Evolutionary conservation across 2,888 invertebrate genomes (phyloP).

Genomic region (Pandemis cinnamomeana): DNA sequence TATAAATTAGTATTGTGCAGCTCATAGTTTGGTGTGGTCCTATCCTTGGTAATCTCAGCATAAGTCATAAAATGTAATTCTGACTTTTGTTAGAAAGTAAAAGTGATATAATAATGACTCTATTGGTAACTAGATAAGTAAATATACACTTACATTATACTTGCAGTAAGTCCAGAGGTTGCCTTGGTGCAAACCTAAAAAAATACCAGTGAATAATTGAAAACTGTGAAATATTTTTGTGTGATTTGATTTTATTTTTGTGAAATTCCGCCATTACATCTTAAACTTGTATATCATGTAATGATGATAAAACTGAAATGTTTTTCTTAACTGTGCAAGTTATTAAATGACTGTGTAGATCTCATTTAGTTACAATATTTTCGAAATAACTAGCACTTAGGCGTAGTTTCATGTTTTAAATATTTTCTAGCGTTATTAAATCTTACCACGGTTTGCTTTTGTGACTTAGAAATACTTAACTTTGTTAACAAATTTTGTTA

Average conservation of each 20-base stretch:
- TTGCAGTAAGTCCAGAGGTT: background rate
- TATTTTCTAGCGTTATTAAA: constrained; percentile 27
- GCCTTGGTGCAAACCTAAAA: background rate
- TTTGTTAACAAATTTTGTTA: constrained; percentile 82
- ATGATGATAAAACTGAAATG: background rate
- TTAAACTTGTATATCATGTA: background rate
- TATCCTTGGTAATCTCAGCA: background rate
- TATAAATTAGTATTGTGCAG: background rate
- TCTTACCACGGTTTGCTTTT: constrained; percentile 56
- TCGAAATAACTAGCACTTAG: constrained; percentile 19
- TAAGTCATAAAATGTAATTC: constrained; percentile 24
- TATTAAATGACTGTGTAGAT: constrained; percentile 52
- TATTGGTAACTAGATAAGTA: constrained; percentile 18
- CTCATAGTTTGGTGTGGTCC: background rate
- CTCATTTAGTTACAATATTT: constrained; percentile 51
- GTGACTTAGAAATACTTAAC: constrained; percentile 79
- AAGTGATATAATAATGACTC: constrained; percentile 26
- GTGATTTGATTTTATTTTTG: background rate
- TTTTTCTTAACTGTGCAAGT: constrained; percentile 39
- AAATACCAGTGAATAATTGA: background rate
- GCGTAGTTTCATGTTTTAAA: constrained; percentile 26
- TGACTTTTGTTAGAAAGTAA: constrained; percentile 30
- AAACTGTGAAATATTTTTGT: background rate
- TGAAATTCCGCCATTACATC: background rate
- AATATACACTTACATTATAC: constrained; percentile 4